Percentiles rank a stretch among this genome's conserved stretches.
These are phyloP conservation scores for Rutpela maculata DNA, from an alignment of 2,888 invertebrate species.

Conservation along the genomic window DNA sequence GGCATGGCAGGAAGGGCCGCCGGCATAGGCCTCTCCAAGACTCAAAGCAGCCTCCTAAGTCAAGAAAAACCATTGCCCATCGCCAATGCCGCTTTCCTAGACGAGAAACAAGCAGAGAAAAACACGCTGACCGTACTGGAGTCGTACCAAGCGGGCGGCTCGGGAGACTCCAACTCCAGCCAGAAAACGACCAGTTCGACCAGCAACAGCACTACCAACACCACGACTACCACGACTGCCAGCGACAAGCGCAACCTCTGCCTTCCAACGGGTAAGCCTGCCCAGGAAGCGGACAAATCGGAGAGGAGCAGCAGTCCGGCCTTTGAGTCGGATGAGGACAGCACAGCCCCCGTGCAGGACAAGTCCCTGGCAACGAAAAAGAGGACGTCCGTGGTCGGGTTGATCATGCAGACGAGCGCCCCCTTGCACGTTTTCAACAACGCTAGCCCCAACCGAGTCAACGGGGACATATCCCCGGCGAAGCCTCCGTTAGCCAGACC, in stretches of 20 bases:
- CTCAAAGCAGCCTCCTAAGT: conserved; percentile 81
- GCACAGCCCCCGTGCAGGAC: conserved; percentile 71
- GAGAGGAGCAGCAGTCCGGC: conserved; percentile 94
- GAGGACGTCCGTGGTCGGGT: conserved; percentile 81
- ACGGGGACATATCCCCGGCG: conserved; percentile 71
- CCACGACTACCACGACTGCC: conserved; percentile 74
- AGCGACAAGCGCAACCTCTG: conserved; percentile 70
- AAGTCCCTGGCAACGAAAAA: conserved; percentile 74
- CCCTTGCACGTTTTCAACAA: conserved; percentile 70
- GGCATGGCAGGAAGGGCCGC: conserved; percentile 91
- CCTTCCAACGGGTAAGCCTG: conserved; percentile 40
- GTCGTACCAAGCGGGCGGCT: conserved; percentile 67
- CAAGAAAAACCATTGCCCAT: conserved; percentile 79
- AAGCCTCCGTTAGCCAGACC: conserved; percentile 22
- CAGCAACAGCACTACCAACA: conserved; percentile 77
- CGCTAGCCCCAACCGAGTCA: conserved; percentile 75
- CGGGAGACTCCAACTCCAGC: conserved; percentile 79
- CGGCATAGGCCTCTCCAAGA: conserved; percentile 89
- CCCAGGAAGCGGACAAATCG: conserved; percentile 78
- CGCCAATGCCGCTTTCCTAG: conserved; percentile 58
- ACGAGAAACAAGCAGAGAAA: conserved; percentile 46
- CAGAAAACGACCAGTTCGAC: conserved; percentile 79
- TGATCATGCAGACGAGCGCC: conserved; percentile 82
- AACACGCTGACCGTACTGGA: conserved; percentile 63
- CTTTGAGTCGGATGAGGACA: conserved; percentile 96